Percentiles rank a stretch among this genome's conserved stretches.
These are phyloP conservation scores for Paracanthobrama guichenoti DNA, from an alignment of 2,113 vertebrate species.

Conservation along the genomic window DNA sequence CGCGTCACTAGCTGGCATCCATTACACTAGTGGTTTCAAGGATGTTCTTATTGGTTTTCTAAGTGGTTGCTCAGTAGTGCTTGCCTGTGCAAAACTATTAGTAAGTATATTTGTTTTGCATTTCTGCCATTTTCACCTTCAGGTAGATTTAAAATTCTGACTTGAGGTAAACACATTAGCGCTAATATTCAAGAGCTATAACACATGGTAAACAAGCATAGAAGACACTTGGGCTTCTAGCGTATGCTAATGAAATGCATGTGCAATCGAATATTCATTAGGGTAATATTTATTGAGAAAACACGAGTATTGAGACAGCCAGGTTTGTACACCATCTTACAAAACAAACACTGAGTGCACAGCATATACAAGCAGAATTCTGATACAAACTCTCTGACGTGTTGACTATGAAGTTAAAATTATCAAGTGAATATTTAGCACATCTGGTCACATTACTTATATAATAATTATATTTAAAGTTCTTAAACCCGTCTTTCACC, in stretches of 20 bases:
- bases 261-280: slow-evolving; percentile 13
- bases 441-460: slow-evolving; percentile 10
- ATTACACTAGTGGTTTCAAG: no score
- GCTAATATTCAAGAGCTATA: slow-evolving; percentile 15
- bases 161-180: slow-evolving; percentile 27
- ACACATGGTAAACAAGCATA: slow-evolving; percentile 12
- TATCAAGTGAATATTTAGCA: not conserved
- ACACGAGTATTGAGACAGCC: slow-evolving; percentile 7
- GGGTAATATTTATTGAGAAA: slow-evolving; percentile 37
- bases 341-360: slow-evolving; percentile 9
- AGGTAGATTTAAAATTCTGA: not conserved
- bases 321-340: not conserved
- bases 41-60: no score
- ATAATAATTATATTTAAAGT: not conserved
- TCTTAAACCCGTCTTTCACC: not conserved
- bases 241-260: slow-evolving; percentile 26
- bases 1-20: no score
- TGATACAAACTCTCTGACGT: not conserved
- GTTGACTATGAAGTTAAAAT: not conserved
- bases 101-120: not conserved
- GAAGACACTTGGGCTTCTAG: slow-evolving; percentile 1
- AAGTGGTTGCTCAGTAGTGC: no score
- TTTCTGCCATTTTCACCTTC: not conserved
- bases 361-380: slow-evolving; percentile 6
- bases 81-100: no score